Evolutionary conservation across 2,113 vertebrate genomes (phyloP), one percentile per base, ranked within the genome.

Genomic region (Pan paniscus): DNA sequence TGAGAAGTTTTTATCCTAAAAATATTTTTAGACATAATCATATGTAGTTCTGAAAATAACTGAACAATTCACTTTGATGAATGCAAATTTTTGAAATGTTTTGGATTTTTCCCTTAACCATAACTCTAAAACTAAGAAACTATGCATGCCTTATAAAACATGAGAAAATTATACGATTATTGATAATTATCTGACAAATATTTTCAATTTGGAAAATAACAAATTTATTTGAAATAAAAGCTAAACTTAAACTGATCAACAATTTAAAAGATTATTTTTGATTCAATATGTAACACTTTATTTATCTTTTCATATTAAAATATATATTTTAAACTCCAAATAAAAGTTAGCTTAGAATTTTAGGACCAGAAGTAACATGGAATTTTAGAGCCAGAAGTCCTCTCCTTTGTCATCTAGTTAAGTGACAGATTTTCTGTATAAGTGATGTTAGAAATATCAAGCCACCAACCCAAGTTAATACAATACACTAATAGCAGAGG

Each of bases 41-140:
- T 40, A 17, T 68, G n/a, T 40, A 35, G 6, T 64, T 91, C 30
- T 90, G 23, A 90, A 85, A 57, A 90, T 43, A 83, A 96, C 11
- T 52, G 38, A 89, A 55, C 35, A 67, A 73, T 59, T 88, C 10
- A 72, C 83, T 46, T 83, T 89, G 43, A 25, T 76, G 68, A 86
- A 35, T 55, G 25, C 16, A 92, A 81, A 73, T 82, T 86, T 64
- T 89, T 11, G 10, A 87, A 85, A 78, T 92, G 3, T 87, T 85
- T 91, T 68, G 11, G 48, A 72, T 78, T 43, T 94, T 73, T 93
- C 22, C 1, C 43, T 70, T 78, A 64, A 75, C 22, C 16, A 85
- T 78, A 52, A 93, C 30, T 16, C 35, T 86, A 92, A 90, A 87
- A 73, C 86, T 46, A 92, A 95, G 68, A 27, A 83, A 89, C 67